Evolutionary conservation across 2,797 vertebrate species (phyloP).

Genomic region (Chelon auratus): DNA sequence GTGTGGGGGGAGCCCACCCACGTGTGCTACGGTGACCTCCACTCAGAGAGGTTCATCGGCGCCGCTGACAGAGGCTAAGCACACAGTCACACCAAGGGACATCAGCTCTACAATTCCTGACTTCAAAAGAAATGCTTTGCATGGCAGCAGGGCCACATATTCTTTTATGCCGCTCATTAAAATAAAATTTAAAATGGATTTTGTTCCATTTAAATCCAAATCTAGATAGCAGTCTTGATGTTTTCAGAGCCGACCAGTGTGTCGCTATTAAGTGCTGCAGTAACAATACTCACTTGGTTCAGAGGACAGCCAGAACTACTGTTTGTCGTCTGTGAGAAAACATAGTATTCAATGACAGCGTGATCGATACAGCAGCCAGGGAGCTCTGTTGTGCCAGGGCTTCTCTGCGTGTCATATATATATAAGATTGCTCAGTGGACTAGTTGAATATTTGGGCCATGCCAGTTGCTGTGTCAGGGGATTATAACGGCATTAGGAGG

Average conservation of each 20-base stretch:
- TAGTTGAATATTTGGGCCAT: slow-evolving; percentile 72
- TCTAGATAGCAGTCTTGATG: background rate
- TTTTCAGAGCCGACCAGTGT: background rate
- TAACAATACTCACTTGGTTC: slow-evolving; percentile 68
- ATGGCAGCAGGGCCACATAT: background rate
- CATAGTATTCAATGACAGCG: slow-evolving; percentile 59
- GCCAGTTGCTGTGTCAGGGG: slow-evolving; percentile 82
- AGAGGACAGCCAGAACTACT: slow-evolving; percentile 32
- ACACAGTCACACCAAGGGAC: slow-evolving; percentile 78
- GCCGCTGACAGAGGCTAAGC: slow-evolving; percentile 83
- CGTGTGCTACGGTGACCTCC: slow-evolving; percentile 75
- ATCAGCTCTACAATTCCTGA: slow-evolving; percentile 56
- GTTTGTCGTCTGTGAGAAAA: slow-evolving; percentile 80
- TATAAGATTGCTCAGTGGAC: slow-evolving; percentile 51
- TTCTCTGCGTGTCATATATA: slow-evolving; percentile 50
- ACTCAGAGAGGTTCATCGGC: slow-evolving; percentile 77
- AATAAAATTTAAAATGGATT: slow-evolving; percentile 10
- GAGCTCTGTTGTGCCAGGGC: slow-evolving; percentile 53
- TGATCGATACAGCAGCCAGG: slow-evolving; percentile 54
- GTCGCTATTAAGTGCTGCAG: slow-evolving; percentile 57
- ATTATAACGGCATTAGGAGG: slow-evolving; percentile 80
- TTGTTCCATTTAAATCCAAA: background rate
- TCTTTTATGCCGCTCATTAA: slow-evolving; percentile 18
- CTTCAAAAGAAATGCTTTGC: slow-evolving; percentile 52
- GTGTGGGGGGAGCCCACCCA: slow-evolving; percentile 82